Base-by-base conservation (phyloP, 2,113 vertebrate genomes). In the Nettapus auritus region DNA sequence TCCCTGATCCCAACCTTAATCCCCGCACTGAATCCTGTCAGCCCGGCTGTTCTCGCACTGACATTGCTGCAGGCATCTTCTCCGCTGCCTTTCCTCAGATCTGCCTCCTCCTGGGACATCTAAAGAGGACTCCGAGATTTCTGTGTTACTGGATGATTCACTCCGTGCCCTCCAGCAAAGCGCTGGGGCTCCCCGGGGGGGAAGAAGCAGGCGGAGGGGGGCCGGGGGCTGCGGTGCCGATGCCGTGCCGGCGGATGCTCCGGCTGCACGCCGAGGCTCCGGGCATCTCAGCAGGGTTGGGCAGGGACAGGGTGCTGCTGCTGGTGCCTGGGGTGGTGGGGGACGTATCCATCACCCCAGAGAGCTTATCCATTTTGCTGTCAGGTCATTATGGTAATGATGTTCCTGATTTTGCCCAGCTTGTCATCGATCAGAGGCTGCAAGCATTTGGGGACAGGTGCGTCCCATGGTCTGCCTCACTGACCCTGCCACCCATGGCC, bases 41-140 rank as follows among this genome's bases (percentile, higher is more conserved):
- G 97, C 94, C 88, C 6, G 96, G 96, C 94, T 97, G 98, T 97
- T 98, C 98, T 97, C 96, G 96, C 97, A 76, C 98, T 99, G 98
- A 98, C 98, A 98, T 98, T 98, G 98, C 98, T 99, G 98, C 97
- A 98, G 98, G 98, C 98, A 79, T 96, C 98, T 95, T 97, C 97
- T 96, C 94, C 15, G 95, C 97, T 97, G 97, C 97, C 97, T 97
- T 97, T 95, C 97, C 97, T 98, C 98, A 98, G 98, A 98, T 98
- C 98, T 98, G 94, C 91, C 96, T 97, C 97, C 98, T 98, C 97
- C 64, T 73, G 98, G 98, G 98, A 98, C 95, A 50, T 83, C 98
- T 98, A 96, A 97, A 98, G 98, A 98, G 98, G 97, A 98, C 98
- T 98, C 97, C 3, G 97, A 98, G 98, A 95, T 98, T 98, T 97